Conservation (phyloP, 2,888 invertebrate species). For the Andrena praecox region DNA sequence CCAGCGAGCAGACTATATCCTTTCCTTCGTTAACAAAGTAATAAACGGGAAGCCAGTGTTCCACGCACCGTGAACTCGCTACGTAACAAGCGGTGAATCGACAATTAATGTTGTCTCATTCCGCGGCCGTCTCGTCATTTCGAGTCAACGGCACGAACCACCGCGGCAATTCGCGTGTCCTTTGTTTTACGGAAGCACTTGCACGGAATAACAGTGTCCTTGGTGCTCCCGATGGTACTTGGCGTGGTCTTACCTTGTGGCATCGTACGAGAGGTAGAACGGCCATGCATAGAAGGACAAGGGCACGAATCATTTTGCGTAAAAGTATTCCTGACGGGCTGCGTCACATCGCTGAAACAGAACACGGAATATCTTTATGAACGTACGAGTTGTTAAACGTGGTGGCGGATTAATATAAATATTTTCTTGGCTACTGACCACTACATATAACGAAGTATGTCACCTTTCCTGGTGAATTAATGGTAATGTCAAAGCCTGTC, state of each 20-base stretch:
- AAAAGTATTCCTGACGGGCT: conserved; percentile 82
- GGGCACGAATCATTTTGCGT: conserved; percentile 84
- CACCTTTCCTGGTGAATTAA: too few relatives aligned
- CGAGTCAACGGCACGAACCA: conserved; percentile 44
- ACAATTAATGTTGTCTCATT: conserved; percentile 54
- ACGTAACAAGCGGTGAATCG: conserved; percentile 38
- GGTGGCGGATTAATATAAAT: background rate
- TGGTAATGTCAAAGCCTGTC: too few relatives aligned
- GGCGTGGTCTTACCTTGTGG: conserved; percentile 81
- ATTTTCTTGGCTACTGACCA: background rate
- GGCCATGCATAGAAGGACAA: conserved; percentile 83
- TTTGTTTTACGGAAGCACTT: conserved; percentile 60
- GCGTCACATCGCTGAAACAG: conserved; percentile 84
- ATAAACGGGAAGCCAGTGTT: conserved; percentile 36
- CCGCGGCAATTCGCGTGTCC: conserved; percentile 17
- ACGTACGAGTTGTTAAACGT: background rate
- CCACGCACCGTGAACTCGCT: conserved; percentile 52
- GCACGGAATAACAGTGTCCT: conserved; percentile 62
- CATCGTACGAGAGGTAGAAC: conserved; percentile 83
- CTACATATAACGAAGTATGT: background rate
- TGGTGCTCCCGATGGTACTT: conserved; percentile 53
- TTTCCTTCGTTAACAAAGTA: conserved; percentile 11
- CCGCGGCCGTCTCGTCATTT: conserved; percentile 37
- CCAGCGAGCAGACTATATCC: background rate
- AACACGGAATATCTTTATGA: conserved; percentile 39